phyloP scores from a whole-genome alignment of 2,888 invertebrate genomes.

The Belgica antarctica region DNA sequence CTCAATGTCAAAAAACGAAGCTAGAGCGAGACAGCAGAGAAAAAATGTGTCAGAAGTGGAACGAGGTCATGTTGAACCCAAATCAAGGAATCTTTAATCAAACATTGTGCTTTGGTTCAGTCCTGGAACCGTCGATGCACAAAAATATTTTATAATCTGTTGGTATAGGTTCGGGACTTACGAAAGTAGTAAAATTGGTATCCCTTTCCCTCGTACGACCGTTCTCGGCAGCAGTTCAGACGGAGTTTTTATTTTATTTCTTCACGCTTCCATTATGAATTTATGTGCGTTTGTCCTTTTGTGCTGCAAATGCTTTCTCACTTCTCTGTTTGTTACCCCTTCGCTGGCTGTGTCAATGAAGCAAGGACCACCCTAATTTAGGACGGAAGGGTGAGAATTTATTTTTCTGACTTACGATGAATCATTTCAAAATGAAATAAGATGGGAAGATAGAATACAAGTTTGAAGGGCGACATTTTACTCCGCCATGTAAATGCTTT shows the following conservation, averaged over 20 bases:
- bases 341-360: no score
- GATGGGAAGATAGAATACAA: not conserved
- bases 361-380: slow-evolving; percentile 21
- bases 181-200: not conserved
- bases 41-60: not conserved
- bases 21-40: not conserved
- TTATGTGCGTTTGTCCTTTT: slow-evolving; percentile 29
- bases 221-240: slow-evolving; percentile 17
- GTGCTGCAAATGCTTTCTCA: slow-evolving; percentile 39
- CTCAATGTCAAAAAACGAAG: slow-evolving; percentile 5
- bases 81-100: not conserved
- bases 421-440: not conserved
- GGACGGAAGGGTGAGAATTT: slow-evolving; percentile 4
- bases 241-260: slow-evolving; percentile 13
- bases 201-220: not conserved
- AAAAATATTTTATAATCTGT: slow-evolving; percentile 6
- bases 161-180: slow-evolving; percentile 37
- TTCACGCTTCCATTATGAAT: slow-evolving; percentile 43
- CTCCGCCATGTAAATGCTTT: not conserved
- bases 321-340: slow-evolving; percentile 39
- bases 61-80: not conserved
- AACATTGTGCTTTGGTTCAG: not conserved
- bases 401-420: not conserved
- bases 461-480: slow-evolving; percentile 14
- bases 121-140: not conserved